Evolutionary conservation across 1,140 invertebrate species (phyloP), one percentile per base, ranked within the genome.

Genomic region (Megalopta genalis): DNA sequence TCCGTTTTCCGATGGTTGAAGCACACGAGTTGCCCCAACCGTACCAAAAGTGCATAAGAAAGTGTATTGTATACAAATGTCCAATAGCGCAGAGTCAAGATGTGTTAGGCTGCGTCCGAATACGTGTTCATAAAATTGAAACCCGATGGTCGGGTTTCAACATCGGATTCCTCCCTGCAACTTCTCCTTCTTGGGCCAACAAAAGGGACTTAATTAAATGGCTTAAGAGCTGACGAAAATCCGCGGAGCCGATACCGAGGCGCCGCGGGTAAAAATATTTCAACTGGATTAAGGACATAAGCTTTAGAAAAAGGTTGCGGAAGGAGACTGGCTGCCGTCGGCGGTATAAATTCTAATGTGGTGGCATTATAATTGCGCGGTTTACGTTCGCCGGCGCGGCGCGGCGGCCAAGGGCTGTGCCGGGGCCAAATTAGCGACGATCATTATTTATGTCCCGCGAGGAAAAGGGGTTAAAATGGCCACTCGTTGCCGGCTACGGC

Each of bases 311-410:
- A 92, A 92, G 90, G 90, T 88, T 88, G 80, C 82, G 78, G 42
- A 81, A 81, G 82, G 78, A 80, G 77, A 77, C 72, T 75, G 77
- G 75, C 81, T 64, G 73, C 74, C 66, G 63, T 63, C 57, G 67
- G 69, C 75, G 86, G 87, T 92, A 93, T 93, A 93, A 93, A 93
- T 93, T 93, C 91, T 92, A 93, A 93, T 93, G 91, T 88, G 91
- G 90, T 86, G 88, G 89, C 90, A 91, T 93, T 93, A 93, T 93
- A 93, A 93, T 93, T 93, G 91, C 88, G 89, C 89, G 90, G 90
- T 92, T 91, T 93, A 91, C 87, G 88, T 90, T 88, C 87, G 80
- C 84, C 82, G 67, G 32, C 32, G 32, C 1, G 32, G 32, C 32
- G 32, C 82, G 67, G 71, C 72, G 86, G 81, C 86, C 87, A 90